A percentile compares a stretch with the other conserved stretches of the same genome.
Conservation (phyloP, 2,113 vertebrate genomes). For the Python bivittatus region DNA sequence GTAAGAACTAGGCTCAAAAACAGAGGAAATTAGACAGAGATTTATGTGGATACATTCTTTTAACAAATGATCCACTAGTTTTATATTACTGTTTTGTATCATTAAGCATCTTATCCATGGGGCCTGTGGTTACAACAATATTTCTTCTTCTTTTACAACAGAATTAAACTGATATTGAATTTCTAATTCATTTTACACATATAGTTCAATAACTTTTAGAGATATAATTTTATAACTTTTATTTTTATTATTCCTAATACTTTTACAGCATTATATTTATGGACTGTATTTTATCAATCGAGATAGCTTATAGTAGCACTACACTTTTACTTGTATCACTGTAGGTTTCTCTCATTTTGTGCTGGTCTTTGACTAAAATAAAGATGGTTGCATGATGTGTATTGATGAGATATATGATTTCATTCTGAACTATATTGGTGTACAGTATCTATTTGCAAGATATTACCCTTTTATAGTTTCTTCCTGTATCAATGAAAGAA, state of each 20-base stretch:
- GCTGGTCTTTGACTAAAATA: neutral
- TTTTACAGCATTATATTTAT: neutral
- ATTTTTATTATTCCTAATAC: too few species aligned
- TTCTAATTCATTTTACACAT: neutral
- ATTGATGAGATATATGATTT: neutral
- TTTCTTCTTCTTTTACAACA: neutral
- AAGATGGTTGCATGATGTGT: neutral
- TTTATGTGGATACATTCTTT: neutral
- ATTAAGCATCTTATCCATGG: neutral
- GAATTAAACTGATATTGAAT: neutral
- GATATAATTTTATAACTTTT: too few species aligned
- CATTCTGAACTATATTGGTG: neutral
- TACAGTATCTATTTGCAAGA: neutral
- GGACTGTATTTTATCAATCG: neutral
- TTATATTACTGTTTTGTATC: neutral
- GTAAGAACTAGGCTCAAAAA: neutral
- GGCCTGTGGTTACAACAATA: neutral
- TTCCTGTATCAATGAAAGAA: too few species aligned
- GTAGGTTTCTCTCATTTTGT: neutral
- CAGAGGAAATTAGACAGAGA: neutral
- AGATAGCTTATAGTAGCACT: neutral
- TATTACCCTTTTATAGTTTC: neutral
- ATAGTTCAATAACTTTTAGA: neutral
- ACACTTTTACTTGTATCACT: neutral
- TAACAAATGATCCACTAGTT: neutral